These are phyloP conservation scores for Ailuropoda melanoleuca DNA, from an alignment of 2,113 vertebrate genomes.

Conservation along the genomic window DNA sequence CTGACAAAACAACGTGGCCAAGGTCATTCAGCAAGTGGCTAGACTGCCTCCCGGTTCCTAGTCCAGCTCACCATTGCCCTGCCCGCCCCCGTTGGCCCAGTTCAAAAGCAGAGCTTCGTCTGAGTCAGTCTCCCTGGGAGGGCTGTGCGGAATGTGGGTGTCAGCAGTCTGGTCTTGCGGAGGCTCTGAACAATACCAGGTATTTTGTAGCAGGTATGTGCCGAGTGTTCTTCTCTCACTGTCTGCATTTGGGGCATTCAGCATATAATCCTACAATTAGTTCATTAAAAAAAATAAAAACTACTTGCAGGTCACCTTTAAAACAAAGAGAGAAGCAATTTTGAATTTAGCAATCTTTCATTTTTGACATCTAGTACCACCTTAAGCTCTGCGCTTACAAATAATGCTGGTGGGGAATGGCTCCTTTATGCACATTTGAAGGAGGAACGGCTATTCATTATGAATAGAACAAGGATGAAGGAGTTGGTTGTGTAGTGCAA, in stretches of 20 bases:
- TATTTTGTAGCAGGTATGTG: constrained; percentile 70
- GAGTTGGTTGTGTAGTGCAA: constrained; percentile 71
- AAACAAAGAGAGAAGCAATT: constrained; percentile 81
- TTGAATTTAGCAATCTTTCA: constrained; percentile 81
- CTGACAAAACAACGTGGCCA: neutral
- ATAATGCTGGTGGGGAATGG: constrained; percentile 54
- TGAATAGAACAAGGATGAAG: constrained; percentile 67
- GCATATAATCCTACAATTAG: constrained; percentile 79
- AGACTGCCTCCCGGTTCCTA: neutral
- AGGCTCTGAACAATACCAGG: constrained; percentile 59
- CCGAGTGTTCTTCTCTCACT: constrained; percentile 73
- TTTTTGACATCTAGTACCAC: constrained; percentile 75
- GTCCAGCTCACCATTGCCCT: neutral
- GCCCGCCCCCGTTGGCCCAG: accelerated
- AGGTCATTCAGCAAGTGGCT: constrained; percentile 1
- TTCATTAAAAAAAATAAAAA: constrained; percentile 76
- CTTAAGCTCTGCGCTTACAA: constrained; percentile 76
- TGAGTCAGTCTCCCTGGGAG: neutral
- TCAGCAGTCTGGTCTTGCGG: constrained; percentile 67
- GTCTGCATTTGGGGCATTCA: constrained; percentile 75
- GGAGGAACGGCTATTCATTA: constrained; percentile 75
- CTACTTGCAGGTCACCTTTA: constrained; percentile 77
- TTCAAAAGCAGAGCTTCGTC: neutral
- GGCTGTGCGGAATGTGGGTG: constrained; percentile 29
- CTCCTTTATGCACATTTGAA: constrained; percentile 60